Evolutionary conservation across 2,888 invertebrate species (phyloP), one percentile per base, ranked within the genome.

Genomic region (Notodromas monacha): DNA sequence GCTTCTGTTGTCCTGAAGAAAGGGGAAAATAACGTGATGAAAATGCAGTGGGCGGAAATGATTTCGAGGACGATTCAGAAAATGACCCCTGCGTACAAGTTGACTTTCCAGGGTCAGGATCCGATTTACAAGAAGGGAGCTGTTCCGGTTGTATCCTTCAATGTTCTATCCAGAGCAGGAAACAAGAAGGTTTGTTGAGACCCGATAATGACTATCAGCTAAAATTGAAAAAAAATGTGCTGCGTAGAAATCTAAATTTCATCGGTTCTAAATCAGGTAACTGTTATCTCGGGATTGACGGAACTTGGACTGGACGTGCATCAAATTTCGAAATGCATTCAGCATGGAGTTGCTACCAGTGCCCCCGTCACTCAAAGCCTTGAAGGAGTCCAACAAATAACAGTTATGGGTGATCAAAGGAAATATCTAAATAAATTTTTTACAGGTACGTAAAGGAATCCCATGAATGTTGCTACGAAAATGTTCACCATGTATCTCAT

Each of bases 141-240:
- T 45, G 54, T 77, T 30, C 65, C 68, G 16, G 65, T 70, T 3
- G 64, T 84, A 38, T 62, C 60, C 39, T 65, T 84, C 52, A 61
- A 61, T 11, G 60, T 76, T 4, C 65, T 61, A 12, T 64, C 63
- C n/a, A 53, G 81, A 34, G 63, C 68, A 13, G 69, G 73, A 13
- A 76, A 76, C 46, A 84, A 84, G 47, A 79, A 77, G 59, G 79
- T 70, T 6, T n/a, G 6, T 21, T 21, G n/a, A n/a, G n/a, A n/a
- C n/a, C n/a, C n/a, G n/a, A n/a, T n/a, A n/a, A n/a, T n/a, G n/a
- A n/a, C n/a, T n/a, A n/a, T n/a, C n/a, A n/a, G n/a, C n/a, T n/a
- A n/a, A n/a, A n/a, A n/a, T n/a, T n/a, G n/a, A n/a, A n/a, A n/a
- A n/a, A n/a, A n/a, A n/a, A n/a, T n/a, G n/a, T n/a, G n/a, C n/a